These are phyloP conservation scores for Atherinomorus stipes DNA, from an alignment of 2,113 vertebrate species.

Conservation along the genomic window DNA sequence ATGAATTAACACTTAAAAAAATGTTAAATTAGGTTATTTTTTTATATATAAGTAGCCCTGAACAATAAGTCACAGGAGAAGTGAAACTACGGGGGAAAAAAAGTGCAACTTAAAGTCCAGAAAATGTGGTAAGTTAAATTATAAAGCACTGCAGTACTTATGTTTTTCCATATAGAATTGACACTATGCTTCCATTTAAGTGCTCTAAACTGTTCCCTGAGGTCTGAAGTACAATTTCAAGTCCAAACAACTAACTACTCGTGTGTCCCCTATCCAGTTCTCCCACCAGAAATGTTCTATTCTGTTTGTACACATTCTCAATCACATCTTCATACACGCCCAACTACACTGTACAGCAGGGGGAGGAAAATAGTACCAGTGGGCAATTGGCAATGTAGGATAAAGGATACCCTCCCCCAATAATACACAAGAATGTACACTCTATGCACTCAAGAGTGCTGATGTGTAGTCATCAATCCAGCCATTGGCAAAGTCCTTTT, in stretches of 20 bases:
- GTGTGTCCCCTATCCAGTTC: slow-evolving; percentile 6
- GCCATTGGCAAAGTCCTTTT: neutral
- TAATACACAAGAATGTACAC: neutral
- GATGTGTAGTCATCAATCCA: neutral
- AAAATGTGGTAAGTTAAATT: neutral
- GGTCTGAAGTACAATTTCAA: slow-evolving; percentile 12
- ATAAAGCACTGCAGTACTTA: neutral
- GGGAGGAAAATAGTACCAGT: slow-evolving; percentile 23
- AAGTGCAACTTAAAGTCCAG: too few species aligned
- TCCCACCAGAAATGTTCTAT: slow-evolving; percentile 29
- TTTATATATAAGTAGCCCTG: too few species aligned
- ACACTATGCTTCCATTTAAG: neutral
- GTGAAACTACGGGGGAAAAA: too few species aligned
- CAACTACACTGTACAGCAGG: slow-evolving; percentile 1
- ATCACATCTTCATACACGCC: neutral
- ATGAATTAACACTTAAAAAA: too few species aligned
- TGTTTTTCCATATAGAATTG: slow-evolving; percentile 4
- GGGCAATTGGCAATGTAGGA: slow-evolving; percentile 30
- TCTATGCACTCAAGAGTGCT: neutral
- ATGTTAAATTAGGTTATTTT: too few species aligned
- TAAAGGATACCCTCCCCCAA: slow-evolving; percentile 2
- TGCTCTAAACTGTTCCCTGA: slow-evolving; percentile 9
- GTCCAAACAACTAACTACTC: slow-evolving; percentile 26
- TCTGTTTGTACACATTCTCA: slow-evolving; percentile 18
- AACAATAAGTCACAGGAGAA: too few species aligned